Conservation (phyloP, 2,797 vertebrate genomes). For the Telmatherina bonti region DNA sequence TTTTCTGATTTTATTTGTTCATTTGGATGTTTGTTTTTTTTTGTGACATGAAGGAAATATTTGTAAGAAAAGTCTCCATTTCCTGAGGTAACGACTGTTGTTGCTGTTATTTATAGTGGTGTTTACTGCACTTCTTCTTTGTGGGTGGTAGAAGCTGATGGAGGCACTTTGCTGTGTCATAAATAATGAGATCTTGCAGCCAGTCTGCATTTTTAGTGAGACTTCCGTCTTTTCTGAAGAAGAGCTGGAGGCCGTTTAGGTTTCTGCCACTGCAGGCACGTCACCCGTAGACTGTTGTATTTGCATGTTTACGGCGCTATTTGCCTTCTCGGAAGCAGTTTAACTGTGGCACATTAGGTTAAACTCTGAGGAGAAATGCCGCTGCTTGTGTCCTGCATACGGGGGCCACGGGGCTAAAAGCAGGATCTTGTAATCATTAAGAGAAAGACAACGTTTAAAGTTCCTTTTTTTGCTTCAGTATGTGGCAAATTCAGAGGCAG, state of each 20-base stretch:
- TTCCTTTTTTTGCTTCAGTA: constrained; percentile 21
- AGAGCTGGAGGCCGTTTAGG: not conserved
- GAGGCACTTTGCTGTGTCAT: not conserved
- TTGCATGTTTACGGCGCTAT: constrained; percentile 38
- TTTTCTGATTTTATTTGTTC: no score
- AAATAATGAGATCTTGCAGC: not conserved
- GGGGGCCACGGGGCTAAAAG: constrained; percentile 24
- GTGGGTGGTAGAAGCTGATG: no score
- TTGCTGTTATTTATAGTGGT: no score
- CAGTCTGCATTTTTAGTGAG: not conserved
- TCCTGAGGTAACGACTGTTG: no score
- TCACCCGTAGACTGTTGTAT: constrained; percentile 22
- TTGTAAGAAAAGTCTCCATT: no score
- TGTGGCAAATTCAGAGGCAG: constrained; percentile 30
- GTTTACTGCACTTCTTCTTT: no score
- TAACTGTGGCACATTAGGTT: constrained; percentile 28
- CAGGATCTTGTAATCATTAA: constrained; percentile 29
- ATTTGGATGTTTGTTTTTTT: no score
- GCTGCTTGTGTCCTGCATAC: constrained; percentile 30
- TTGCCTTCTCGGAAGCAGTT: constrained; percentile 30
- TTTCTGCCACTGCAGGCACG: not conserved
- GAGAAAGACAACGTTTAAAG: constrained; percentile 43
- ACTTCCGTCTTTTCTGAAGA: not conserved
- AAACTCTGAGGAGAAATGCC: constrained; percentile 38
- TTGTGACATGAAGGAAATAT: no score